These are phyloP conservation scores for Dusona sp. DNA, from an alignment of 2,888 invertebrate species.

Conservation along the genomic window DNA sequence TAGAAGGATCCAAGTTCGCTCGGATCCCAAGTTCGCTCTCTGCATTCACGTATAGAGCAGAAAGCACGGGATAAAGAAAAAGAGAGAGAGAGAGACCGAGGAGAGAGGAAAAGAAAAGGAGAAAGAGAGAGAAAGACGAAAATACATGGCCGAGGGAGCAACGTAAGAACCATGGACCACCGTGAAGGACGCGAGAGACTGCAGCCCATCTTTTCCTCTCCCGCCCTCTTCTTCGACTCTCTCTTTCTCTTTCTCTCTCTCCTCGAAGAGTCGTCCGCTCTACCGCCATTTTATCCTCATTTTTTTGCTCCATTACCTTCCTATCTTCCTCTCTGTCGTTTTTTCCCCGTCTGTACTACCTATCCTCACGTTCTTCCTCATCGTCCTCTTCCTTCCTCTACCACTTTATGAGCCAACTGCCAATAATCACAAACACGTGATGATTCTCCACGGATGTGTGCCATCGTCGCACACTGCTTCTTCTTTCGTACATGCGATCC, in stretches of 20 bases:
- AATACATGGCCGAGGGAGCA: slow-evolving; percentile 69
- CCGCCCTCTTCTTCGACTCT: slow-evolving; percentile 74
- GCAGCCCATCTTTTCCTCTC: slow-evolving; percentile 73
- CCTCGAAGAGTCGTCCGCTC: slow-evolving; percentile 21
- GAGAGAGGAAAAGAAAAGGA: slow-evolving; percentile 64
- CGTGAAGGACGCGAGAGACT: slow-evolving; percentile 79
- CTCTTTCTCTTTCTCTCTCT: slow-evolving; percentile 52
- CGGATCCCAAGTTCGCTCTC: slow-evolving; percentile 32
- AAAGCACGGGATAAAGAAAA: slow-evolving; percentile 69
- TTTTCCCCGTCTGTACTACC: slow-evolving; percentile 28
- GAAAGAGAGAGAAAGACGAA: slow-evolving; percentile 65
- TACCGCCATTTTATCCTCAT: slow-evolving; percentile 63
- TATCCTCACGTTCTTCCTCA: slow-evolving; percentile 41
- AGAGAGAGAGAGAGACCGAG: slow-evolving; percentile 60
- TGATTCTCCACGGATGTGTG: slow-evolving; percentile 78
- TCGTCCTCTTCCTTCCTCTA: slow-evolving; percentile 55
- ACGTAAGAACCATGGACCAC: slow-evolving; percentile 79
- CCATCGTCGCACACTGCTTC: slow-evolving; percentile 70
- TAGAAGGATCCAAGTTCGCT: slow-evolving; percentile 31
- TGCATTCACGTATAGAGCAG: slow-evolving; percentile 54
- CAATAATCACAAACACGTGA: slow-evolving; percentile 82
- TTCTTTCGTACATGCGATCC: slow-evolving; percentile 14
- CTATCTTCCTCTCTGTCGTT: slow-evolving; percentile 58
- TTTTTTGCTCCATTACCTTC: slow-evolving; percentile 47
- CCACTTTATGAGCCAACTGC: slow-evolving; percentile 77